A percentile compares a stretch with the other conserved stretches of the same genome.
Conservation (phyloP, 2,113 vertebrate species). For the Atlantisia rogersi region DNA sequence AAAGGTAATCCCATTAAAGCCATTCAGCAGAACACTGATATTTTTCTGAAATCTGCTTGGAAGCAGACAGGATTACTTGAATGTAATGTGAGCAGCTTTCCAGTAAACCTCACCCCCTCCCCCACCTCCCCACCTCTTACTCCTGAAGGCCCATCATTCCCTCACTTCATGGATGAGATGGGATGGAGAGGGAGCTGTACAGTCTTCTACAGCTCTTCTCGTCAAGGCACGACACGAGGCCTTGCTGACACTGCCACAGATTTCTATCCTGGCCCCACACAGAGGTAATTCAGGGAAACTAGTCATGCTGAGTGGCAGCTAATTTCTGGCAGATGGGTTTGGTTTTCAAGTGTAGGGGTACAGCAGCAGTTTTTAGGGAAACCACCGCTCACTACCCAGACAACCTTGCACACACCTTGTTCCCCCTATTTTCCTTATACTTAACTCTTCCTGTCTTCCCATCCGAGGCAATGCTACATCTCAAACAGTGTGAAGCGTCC, state of each 20-base stretch:
- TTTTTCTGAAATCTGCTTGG: constrained; percentile 66
- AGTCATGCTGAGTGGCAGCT: neutral
- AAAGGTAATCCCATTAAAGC: constrained; percentile 74
- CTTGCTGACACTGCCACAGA: neutral
- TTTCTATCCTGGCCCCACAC: neutral
- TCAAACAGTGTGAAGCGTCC: rapidly evolving
- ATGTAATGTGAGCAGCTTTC: constrained; percentile 58
- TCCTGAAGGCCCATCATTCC: neutral
- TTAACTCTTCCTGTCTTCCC: neutral
- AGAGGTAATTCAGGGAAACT: neutral
- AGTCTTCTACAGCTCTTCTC: neutral
- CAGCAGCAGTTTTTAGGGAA: neutral
- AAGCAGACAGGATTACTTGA: constrained; percentile 64
- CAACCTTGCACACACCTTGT: neutral
- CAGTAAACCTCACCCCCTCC: constrained; percentile 15
- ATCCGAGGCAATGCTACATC: rapidly evolving
- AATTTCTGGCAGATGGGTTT: neutral
- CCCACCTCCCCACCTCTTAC: neutral
- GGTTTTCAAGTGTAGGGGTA: neutral
- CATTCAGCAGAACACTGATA: constrained; percentile 65
- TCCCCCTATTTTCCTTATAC: neutral
- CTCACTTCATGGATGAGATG: neutral
- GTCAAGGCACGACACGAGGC: neutral
- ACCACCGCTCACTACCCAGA: rapidly evolving
- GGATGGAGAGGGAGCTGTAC: neutral